These are phyloP conservation scores for Clarias platycephalus DNA, from an alignment of 2,797 vertebrate species.

Conservation along the genomic window DNA sequence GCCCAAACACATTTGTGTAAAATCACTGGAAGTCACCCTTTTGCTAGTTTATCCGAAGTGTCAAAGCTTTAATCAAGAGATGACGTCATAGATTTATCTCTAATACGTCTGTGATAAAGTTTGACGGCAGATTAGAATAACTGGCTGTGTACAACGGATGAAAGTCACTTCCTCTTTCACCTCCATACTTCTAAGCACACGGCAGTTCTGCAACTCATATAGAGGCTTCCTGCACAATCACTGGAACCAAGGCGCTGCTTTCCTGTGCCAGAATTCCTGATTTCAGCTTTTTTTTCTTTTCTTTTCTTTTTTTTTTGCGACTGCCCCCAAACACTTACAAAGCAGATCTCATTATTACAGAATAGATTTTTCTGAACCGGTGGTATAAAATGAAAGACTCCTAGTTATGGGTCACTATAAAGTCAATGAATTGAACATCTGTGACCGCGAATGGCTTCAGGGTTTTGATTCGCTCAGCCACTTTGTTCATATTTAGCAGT, in stretches of 20 bases:
- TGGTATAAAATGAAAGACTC: background rate
- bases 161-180: slow-evolving; percentile 49
- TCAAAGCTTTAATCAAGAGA: slow-evolving; percentile 8
- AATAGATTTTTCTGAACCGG: slow-evolving; percentile 20
- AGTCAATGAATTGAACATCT: slow-evolving; percentile 32
- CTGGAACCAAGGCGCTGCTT: slow-evolving; percentile 23
- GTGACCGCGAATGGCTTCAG: slow-evolving; percentile 41
- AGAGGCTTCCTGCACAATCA: slow-evolving; percentile 12
- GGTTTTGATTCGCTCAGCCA: slow-evolving; percentile 33
- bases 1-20: slow-evolving; percentile 16
- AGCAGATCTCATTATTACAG: slow-evolving; percentile 2
- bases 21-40: background rate
- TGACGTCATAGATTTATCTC: slow-evolving; percentile 15
- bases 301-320: background rate
- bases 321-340: slow-evolving; percentile 7
- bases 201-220: slow-evolving; percentile 22
- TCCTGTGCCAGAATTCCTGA: slow-evolving; percentile 20
- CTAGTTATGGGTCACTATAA: slow-evolving; percentile 38
- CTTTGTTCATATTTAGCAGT: slow-evolving; percentile 29
- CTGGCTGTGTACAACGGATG: slow-evolving; percentile 14
- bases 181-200: slow-evolving; percentile 19
- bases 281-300: slow-evolving; percentile 20
- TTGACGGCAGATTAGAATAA: slow-evolving; percentile 35
- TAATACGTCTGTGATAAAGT: slow-evolving; percentile 30
- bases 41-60: slow-evolving; percentile 1